Evolutionary conservation across 2,888 invertebrate species (phyloP), one percentile per base, ranked within the genome.

Genomic region (Beris chalybata): DNA sequence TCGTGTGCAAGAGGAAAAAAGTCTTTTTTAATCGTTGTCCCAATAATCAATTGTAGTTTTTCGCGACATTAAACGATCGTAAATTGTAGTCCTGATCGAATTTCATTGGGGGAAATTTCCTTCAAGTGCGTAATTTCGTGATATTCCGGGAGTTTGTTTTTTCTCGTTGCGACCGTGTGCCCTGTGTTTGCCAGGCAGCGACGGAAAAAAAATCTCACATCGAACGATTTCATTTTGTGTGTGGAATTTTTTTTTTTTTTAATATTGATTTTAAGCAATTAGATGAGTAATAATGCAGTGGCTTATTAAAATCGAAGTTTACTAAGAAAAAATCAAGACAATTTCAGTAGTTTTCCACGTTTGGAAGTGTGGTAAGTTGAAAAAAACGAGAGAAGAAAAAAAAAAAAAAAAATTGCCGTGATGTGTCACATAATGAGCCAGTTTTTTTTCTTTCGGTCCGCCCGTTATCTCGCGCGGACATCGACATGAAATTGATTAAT

Each of bases 191-290:
- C 38, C 48, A 47, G 53, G n/a, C 53, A 12, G 11, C 29, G 50
- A 59, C 59, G 48, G 15, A 31, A 31, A 52, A 50, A 32, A 61
- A 52, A 15, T 61, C 52, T 50, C 61, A 4, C 52, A 52, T 52
- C 52, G 61, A 61, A 52, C 38, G 22, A 43, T 61, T 61, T 61
- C 61, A 43, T 56, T 56, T 56, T 61, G 13, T 11, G 59, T 59
- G 50, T 50, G 61, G 43, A 52, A 61, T 52, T 55, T n/a, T 52
- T 55, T 65, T 52, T 55, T n/a, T 52, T 55, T n/a, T 22, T 22
- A 22, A 2, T 67, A 67, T 65, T 67, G 67, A 67, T 67, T 67
- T 67, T 65, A 58, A 56, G 61, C 55, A 67, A 55, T 67, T 58
- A 64, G 67, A 67, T 67, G 61, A 66, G 59, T 59, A 65, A 65